Base-by-base conservation (phyloP, 2,113 vertebrate genomes). In the Uropsilus gracilis region DNA sequence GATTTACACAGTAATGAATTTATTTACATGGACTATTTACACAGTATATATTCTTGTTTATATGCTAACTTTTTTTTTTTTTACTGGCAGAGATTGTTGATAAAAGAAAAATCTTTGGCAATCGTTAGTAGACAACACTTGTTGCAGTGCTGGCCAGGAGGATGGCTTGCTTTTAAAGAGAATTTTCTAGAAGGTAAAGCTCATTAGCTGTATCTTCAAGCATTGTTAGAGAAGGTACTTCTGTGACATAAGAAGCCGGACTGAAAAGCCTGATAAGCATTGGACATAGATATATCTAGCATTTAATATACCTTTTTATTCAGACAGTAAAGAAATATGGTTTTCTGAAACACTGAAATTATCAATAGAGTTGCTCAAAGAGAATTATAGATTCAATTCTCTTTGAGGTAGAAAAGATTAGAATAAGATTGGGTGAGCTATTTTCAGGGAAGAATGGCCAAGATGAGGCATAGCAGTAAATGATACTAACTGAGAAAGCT, bases 131-230 rank as follows among this genome's bases (percentile, higher is more conserved):
- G 76, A 80, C 17, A 91, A 71, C 34, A 66, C 10, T 26, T 50
- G 53, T 30, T 34, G 32, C 63, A 53, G 20, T 64, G 72, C 48
- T 76, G 69, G 30, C 44, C 26, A 81, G 32, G 42, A 90, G 34
- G 37, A 46, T 61, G 75, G 17, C 32, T 26, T 42, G 30, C 32
- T 96, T 94, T 59, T 93, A 86, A 50, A 82, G 42, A 80, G 42
- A 91, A 75, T 64, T 94, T 97, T 93, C 69, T 83, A 81, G 66
- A 97, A 61, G 20, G 46, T 94, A 66, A 55, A 85, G 20, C 64
- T 89, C 9, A 61, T 91, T 71, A 89, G 46, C 10, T 89, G 3
- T 69, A 16, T 28, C 53, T 28, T 34, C 46, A 91, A 80, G 81
- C 55, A 50, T 6, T 30, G 0, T 28, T 77, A 82, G 46, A 75